These are phyloP conservation scores for Palythoa grandiflora DNA, from an alignment of 92 coral and sea anemone species.

Conservation along the genomic window DNA sequence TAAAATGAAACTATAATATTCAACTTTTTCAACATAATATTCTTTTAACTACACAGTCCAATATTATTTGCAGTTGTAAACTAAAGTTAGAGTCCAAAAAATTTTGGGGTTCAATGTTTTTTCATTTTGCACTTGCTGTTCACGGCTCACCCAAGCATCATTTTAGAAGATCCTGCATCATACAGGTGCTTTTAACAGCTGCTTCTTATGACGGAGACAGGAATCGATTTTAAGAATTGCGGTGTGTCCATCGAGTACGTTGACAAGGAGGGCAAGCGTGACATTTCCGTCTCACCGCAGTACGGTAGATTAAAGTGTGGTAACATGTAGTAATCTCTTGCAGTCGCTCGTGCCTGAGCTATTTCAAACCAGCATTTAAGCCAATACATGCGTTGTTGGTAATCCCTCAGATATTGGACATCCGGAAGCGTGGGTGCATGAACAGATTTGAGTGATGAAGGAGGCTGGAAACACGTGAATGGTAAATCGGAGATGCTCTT, in stretches of 20 bases:
- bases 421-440: neutral
- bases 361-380: neutral
- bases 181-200: neutral
- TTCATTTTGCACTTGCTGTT: no score
- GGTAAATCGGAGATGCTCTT: neutral
- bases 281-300: neutral
- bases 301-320: neutral
- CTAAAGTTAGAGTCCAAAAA: no score
- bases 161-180: no score
- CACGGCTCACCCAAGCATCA: no score
- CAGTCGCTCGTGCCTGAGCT: neutral
- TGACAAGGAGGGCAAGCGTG: neutral
- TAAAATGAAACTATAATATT: neutral
- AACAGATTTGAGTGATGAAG: neutral
- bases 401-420: neutral
- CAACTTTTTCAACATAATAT: neutral
- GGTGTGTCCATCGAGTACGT: neutral
- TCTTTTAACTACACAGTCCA: neutral
- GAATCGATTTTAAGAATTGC: conserved; percentile 8
- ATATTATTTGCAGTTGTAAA: no score
- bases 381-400: neutral
- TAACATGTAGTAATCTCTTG: neutral
- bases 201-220: conserved; percentile 42
- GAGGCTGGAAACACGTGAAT: neutral
- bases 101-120: no score